Base-by-base conservation (phyloP, 1,140 invertebrate genomes). In the Ylistrum balloti region DNA sequence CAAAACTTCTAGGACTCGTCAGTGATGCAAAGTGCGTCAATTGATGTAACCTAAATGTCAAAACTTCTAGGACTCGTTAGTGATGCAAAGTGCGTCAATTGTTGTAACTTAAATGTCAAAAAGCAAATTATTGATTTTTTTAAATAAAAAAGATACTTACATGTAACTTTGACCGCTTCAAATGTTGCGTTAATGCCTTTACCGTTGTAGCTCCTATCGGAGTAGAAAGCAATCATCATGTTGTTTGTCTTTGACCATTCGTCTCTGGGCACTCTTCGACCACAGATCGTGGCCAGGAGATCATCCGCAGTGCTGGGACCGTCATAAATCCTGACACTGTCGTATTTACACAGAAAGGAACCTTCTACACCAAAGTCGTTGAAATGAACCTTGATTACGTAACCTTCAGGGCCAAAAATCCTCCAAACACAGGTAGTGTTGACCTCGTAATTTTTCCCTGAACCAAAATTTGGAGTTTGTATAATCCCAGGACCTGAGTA, bases 351-450 rank as follows among this genome's bases (percentile, higher is more conserved):
- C 28, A 86, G 35, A n/a, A 88, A 87, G 0, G 91, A 90, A 17
- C 74, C 48, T 41, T 91, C 91, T 20, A 48, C 88, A 34, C 38
- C 74, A 74, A 91, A 91, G 28, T 88, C 86, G 28, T 90, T 90
- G 33, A 91, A 91, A 38, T 91, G 91, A 9, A 91, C n/a, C 35
- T 90, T 88, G 33, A 91, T 88, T 7, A 88, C n/a, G 33, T 41
- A 86, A 13, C 91, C 91, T 33, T 90, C 91, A 3, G 91, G 91
- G 85, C 87, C 91, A 85, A 74, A 90, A 35, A 91, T 90, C 86
- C 91, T 90, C 91, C 91, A 91, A 20, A 90, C 48, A 33, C 91
- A 91, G 0, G 86, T 88, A n/a, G 89, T 90, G 33, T 88, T 74
- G 28, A 41, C 35, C n/a, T 56, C 56, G 38, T 91, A 91, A 15